These are phyloP conservation scores for Heliconius hermathena DNA, from an alignment of 1,140 invertebrate species.

Conservation along the genomic window DNA sequence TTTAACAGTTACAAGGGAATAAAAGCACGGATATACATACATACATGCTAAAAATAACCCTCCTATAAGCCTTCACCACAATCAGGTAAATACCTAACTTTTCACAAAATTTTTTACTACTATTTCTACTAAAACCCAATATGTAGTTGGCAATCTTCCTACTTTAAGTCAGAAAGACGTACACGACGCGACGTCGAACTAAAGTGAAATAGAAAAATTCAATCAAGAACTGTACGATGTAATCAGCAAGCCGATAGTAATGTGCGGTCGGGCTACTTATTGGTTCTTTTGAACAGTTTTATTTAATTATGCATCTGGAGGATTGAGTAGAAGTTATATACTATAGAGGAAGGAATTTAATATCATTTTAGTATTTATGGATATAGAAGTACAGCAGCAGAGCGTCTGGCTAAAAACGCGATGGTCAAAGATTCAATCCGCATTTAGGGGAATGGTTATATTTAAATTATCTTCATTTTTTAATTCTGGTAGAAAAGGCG, in stretches of 20 bases:
- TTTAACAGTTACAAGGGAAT: too few species aligned
- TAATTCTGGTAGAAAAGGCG: background rate
- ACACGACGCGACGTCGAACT: background rate
- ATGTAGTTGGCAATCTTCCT: constrained; percentile 8
- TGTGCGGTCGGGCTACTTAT: constrained; percentile 4
- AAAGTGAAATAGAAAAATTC: constrained; percentile 2
- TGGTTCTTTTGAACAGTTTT: background rate
- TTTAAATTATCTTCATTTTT: background rate
- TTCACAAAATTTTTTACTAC: background rate
- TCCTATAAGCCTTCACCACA: too few species aligned
- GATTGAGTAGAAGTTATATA: background rate
- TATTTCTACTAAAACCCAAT: background rate
- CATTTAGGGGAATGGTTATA: background rate
- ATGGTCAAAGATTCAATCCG: background rate
- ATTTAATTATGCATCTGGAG: constrained; percentile 6
- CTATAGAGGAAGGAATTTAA: too few species aligned
- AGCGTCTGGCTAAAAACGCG: background rate
- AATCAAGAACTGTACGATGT: constrained; percentile 9
- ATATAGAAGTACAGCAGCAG: too few species aligned
- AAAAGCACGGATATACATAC: too few species aligned
- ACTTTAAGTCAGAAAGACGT: background rate
- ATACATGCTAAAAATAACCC: too few species aligned
- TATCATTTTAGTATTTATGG: too few species aligned
- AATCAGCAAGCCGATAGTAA: background rate
- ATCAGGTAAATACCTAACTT: too few species aligned